phyloP scores from a whole-genome alignment of 2,888 invertebrate genomes.

The Pheosia gnoma region DNA sequence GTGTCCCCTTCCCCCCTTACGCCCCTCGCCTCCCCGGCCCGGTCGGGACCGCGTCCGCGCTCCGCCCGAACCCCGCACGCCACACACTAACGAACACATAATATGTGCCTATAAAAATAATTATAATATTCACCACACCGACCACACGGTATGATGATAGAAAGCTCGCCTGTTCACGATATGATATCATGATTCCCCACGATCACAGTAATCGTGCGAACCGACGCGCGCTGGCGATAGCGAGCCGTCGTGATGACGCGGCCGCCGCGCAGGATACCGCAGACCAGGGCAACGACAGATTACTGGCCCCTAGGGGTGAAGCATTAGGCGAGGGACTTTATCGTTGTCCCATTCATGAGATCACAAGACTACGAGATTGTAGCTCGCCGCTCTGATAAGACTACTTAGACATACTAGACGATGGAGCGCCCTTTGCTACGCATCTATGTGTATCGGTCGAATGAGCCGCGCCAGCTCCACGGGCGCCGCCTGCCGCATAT shows the following conservation, averaged over 20 bases:
- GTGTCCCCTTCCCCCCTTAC: conserved; percentile 18
- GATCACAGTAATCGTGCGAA: background rate
- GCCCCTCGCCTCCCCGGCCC: conserved; percentile 1
- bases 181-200: conserved; percentile 21
- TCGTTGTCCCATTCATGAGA: background rate
- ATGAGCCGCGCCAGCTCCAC: background rate
- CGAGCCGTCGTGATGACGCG: background rate
- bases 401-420: no score
- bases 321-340: background rate
- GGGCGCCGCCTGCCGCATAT: background rate
- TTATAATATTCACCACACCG: background rate
- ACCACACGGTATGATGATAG: background rate
- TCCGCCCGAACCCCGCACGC: background rate
- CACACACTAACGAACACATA: background rate
- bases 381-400: background rate
- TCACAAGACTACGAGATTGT: background rate
- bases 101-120: background rate
- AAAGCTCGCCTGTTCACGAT: conserved; percentile 3
- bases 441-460: no score
- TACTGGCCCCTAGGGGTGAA: background rate
- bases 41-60: background rate
- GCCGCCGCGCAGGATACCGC: background rate
- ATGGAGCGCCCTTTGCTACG: no score
- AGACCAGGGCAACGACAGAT: background rate
- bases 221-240: background rate